Conservation (phyloP, 2,797 vertebrate genomes). For the Hypotaenidia philippensis region DNA sequence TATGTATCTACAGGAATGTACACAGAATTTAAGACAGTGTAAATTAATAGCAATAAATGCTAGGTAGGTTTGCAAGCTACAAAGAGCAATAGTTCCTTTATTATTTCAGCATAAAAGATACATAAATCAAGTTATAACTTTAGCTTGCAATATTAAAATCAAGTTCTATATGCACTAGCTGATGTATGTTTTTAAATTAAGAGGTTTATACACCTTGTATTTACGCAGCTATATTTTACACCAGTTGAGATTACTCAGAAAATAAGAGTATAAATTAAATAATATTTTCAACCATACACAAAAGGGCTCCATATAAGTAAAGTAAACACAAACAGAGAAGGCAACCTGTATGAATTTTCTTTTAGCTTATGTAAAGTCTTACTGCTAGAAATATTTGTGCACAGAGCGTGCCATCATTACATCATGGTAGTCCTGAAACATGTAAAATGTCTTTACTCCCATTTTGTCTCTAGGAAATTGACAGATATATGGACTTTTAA, state of each 20-base stretch:
- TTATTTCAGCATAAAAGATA: constrained; percentile 64
- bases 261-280: constrained; percentile 48
- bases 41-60: constrained; percentile 17
- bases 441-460: neutral
- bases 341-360: neutral
- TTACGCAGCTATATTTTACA: constrained; percentile 5
- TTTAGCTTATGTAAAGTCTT: constrained; percentile 19
- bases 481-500: constrained; percentile 29
- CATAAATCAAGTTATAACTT: constrained; percentile 41
- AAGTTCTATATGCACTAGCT: neutral
- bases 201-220: neutral
- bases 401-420: neutral
- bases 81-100: constrained; percentile 59
- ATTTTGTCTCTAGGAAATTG: neutral
- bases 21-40: neutral
- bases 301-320: constrained; percentile 3
- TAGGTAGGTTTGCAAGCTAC: constrained; percentile 14
- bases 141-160: constrained; percentile 30
- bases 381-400: constrained; percentile 11
- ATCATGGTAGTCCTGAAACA: neutral
- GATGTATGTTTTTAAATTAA: neutral
- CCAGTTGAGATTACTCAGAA: constrained; percentile 36
- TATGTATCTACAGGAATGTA: neutral
- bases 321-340: constrained; percentile 27
- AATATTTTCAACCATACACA: constrained; percentile 59